Evolutionary conservation across 2,113 vertebrate species (phyloP), one percentile per base, ranked within the genome.

Genomic region (Charina bottae): DNA sequence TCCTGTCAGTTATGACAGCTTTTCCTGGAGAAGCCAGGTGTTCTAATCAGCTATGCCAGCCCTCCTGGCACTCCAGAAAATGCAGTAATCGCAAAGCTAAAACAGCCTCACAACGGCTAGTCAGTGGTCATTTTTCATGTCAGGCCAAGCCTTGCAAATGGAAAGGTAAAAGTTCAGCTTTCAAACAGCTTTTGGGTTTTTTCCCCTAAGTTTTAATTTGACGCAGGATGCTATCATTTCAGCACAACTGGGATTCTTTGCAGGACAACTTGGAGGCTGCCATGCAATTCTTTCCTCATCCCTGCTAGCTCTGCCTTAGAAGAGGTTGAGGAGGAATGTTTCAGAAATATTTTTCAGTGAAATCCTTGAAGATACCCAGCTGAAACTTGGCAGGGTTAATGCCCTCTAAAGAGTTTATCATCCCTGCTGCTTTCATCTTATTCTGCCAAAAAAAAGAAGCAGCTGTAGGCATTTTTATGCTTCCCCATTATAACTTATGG

Each of bases 111-210:
- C 72, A 78, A 49, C 2, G 33, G 72, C 33, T 42, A 42, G 68
- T 78, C 68, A 78, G 72, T 78, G 72, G 42, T 78, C 72, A 42
- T 78, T 78, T 78, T 78, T 78, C 72, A 78, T 78, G 72, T 78
- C 33, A 78, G 72, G 33, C 17, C 72, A 78, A 78, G 17, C 33
- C 72, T 78, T 42, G 72, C 72, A 78, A 78, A 78, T 78, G 33
- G 33, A 78, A 78, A 78, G n/a, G 33, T 78, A 78, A n/a, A 78
- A 21, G 17, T 78, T 78, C 72, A 37, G 33, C 42, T 42, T 78
- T 78, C 21, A 33, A 78, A 21, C 33, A 9, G 19, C 33, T 21
- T 78, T 78, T 10, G 72, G 37, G 37, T 37, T 8, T 78, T 42
- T 42, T 42, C 42, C 21, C 33, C 72, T 21, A 49, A 49, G 49